Evolutionary conservation across 2,888 invertebrate genomes (phyloP).

Genomic region (Andrena haemorrhoa): DNA sequence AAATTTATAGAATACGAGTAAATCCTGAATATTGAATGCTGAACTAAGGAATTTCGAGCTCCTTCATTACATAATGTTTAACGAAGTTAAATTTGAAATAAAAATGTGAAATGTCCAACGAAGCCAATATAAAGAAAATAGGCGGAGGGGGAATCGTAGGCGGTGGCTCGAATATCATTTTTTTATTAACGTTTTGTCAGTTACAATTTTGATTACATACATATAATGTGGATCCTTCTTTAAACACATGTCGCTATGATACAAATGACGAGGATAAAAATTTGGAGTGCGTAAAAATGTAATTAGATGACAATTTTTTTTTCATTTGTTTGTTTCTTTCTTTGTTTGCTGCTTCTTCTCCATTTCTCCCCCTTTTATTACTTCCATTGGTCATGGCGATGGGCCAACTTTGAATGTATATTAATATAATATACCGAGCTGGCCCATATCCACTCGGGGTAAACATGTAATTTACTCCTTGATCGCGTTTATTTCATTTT

Average conservation of each 20-base stretch:
- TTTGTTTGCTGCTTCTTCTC: conserved; percentile 33
- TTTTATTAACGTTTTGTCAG: conserved; percentile 84
- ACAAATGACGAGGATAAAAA: conserved; percentile 85
- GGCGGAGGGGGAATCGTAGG: not conserved
- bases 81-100: too few relatives aligned
- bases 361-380: conserved; percentile 67
- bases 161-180: conserved; percentile 77
- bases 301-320: conserved; percentile 82
- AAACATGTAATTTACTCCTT: conserved; percentile 78
- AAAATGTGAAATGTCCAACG: too few relatives aligned
- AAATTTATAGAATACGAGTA: too few relatives aligned
- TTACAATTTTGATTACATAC: conserved; percentile 85
- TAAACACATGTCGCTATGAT: conserved; percentile 84
- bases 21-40: too few relatives aligned
- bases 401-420: conserved; percentile 83
- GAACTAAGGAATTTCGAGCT: too few relatives aligned
- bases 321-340: conserved; percentile 31
- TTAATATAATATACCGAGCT: conserved; percentile 84
- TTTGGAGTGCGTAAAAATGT: conserved; percentile 84
- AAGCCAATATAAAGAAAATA: too few relatives aligned
- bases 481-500: conserved; percentile 72
- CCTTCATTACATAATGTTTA: too few relatives aligned
- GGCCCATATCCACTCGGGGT: conserved; percentile 81
- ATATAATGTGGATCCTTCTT: conserved; percentile 83
- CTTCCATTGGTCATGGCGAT: conserved; percentile 83